A percentile compares a stretch with the other conserved stretches of the same genome.
Conservation (phyloP, 2,113 vertebrate genomes). For the Cheilinus undulatus region DNA sequence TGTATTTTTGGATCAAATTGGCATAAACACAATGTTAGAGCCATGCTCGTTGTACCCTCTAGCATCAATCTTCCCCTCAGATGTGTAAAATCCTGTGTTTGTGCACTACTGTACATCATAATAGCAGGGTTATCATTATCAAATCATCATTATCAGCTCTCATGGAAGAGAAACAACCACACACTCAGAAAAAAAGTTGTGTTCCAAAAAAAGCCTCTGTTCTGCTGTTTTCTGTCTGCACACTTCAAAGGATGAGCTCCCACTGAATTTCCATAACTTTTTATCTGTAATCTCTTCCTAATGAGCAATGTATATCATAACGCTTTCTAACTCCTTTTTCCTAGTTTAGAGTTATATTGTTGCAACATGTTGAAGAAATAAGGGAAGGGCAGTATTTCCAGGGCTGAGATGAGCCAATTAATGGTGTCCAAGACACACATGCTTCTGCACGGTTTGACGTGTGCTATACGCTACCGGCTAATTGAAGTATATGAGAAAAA, state of each 20-base stretch:
- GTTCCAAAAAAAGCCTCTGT: slow-evolving; percentile 64
- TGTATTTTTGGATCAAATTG: slow-evolving; percentile 79
- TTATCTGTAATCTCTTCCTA: slow-evolving; percentile 72
- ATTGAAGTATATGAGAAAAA: slow-evolving; percentile 37
- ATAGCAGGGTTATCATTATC: slow-evolving; percentile 73
- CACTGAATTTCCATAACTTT: slow-evolving; percentile 72
- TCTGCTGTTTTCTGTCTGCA: slow-evolving; percentile 52
- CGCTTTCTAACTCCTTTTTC: slow-evolving; percentile 23
- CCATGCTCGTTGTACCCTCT: slow-evolving; percentile 54
- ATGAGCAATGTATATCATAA: slow-evolving; percentile 70
- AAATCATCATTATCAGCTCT: slow-evolving; percentile 74
- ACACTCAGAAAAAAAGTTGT: slow-evolving; percentile 23
- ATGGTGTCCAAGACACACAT: slow-evolving; percentile 41
- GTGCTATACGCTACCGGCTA: slow-evolving; percentile 11
- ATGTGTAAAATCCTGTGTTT: slow-evolving; percentile 60
- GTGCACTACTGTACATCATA: slow-evolving; percentile 62
- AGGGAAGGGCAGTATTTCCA: slow-evolving; percentile 11
- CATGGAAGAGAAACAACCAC: slow-evolving; percentile 29
- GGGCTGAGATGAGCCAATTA: slow-evolving; percentile 55
- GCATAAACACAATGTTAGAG: slow-evolving; percentile 63
- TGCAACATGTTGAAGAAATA: slow-evolving; percentile 23
- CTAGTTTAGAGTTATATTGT: slow-evolving; percentile 16
- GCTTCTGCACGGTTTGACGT: slow-evolving; percentile 40
- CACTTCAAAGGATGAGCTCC: slow-evolving; percentile 74
- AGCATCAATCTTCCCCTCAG: slow-evolving; percentile 65